Conservation (phyloP, 92 coral and sea anemone genomes). For the Umimayanthus chanpuru region DNA sequence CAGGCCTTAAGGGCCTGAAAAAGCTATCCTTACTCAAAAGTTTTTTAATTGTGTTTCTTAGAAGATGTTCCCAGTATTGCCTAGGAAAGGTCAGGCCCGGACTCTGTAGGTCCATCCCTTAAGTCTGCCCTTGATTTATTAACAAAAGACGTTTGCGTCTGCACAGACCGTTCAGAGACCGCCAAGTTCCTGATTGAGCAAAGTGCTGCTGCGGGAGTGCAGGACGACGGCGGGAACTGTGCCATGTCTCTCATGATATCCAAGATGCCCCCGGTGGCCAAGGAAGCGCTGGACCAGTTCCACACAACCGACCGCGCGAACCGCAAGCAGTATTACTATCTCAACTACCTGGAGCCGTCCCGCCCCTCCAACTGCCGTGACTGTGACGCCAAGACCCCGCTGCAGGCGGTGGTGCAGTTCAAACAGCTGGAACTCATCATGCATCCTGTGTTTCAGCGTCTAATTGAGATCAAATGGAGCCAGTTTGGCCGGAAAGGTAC, state of each 20-base stretch:
- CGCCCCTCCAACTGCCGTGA: constrained; percentile 47
- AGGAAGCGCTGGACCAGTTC: constrained; percentile 94
- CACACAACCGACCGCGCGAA: constrained; percentile 95
- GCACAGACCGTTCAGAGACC: constrained; percentile 95
- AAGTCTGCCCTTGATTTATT: background rate
- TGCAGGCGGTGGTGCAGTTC: constrained; percentile 78
- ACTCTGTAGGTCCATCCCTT: too few relatives aligned
- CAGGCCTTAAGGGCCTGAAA: too few relatives aligned
- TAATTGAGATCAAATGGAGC: constrained; percentile 91
- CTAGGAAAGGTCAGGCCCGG: too few relatives aligned
- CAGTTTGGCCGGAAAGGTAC: constrained; percentile 89
- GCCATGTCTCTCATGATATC: constrained; percentile 94
- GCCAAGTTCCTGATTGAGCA: constrained; percentile 84
- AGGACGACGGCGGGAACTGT: constrained; percentile 77
- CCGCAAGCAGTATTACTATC: constrained; percentile 92
- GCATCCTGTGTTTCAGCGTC: constrained; percentile 98
- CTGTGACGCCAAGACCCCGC: constrained; percentile 75
- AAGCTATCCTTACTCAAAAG: too few relatives aligned
- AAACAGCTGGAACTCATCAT: constrained; percentile 96
- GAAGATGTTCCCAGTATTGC: too few relatives aligned
- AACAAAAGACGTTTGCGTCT: background rate
- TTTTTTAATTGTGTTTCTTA: too few relatives aligned
- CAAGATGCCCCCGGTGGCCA: constrained; percentile 99
- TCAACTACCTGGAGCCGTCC: constrained; percentile 81
- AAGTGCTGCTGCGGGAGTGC: constrained; percentile 83